Evolutionary conservation across 2,888 invertebrate genomes (phyloP).

Genomic region (Tortrix viridana): DNA sequence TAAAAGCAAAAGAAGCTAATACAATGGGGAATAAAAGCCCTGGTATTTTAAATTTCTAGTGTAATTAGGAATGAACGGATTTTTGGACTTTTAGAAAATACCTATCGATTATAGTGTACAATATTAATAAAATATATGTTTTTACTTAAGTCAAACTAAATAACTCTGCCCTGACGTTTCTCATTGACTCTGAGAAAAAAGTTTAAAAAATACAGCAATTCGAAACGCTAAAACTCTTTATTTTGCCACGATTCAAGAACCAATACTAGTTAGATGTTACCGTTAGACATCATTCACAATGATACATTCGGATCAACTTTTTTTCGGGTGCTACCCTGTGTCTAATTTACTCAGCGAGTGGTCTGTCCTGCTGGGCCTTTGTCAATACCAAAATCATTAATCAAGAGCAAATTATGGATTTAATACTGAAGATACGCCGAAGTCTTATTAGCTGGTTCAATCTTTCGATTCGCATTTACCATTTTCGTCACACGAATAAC

Average conservation of each 20-base stretch:
- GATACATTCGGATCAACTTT: constrained; percentile 54
- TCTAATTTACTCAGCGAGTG: constrained; percentile 74
- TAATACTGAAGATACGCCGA: constrained; percentile 34
- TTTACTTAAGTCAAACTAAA: too few relatives aligned
- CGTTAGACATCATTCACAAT: constrained; percentile 50
- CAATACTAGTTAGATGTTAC: constrained; percentile 39
- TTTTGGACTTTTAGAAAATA: too few relatives aligned
- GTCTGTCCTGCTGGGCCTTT: constrained; percentile 70
- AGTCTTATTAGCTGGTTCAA: constrained; percentile 47
- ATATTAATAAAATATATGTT: too few relatives aligned
- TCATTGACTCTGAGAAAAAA: neutral
- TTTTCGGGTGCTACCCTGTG: constrained; percentile 53
- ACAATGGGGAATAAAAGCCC: too few relatives aligned
- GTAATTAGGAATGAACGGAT: too few relatives aligned
- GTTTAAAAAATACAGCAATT: neutral
- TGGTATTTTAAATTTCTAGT: too few relatives aligned
- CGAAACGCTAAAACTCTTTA: constrained; percentile 13
- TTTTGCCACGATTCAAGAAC: constrained; percentile 16
- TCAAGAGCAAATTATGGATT: constrained; percentile 70
- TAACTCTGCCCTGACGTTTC: too few relatives aligned
- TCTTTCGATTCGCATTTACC: constrained; percentile 57
- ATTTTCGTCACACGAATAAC: constrained; percentile 1
- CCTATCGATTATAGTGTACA: too few relatives aligned
- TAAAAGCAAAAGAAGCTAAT: too few relatives aligned
- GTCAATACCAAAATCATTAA: constrained; percentile 71